Conservation (phyloP, 2,797 vertebrate genomes). For the Eulemur albifrons region DNA sequence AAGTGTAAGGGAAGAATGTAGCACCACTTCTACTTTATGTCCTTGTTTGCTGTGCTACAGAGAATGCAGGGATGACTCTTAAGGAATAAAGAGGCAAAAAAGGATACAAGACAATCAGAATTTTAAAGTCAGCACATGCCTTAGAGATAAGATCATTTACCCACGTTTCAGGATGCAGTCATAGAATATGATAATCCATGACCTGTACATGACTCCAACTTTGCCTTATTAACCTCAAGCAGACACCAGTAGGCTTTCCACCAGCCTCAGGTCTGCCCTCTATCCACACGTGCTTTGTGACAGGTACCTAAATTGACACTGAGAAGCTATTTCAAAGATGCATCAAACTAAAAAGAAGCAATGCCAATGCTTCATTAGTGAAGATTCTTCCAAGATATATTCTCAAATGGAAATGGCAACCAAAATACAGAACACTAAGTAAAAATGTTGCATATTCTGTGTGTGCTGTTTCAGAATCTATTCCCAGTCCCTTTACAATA, state of each 20-base stretch:
- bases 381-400: neutral
- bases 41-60: neutral
- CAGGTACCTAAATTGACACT: neutral
- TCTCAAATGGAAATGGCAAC: neutral
- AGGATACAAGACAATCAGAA: neutral
- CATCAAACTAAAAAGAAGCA: neutral
- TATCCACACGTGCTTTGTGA: neutral
- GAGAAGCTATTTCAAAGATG: neutral
- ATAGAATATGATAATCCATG: neutral
- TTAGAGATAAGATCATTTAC: neutral
- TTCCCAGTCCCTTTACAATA: neutral
- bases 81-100: neutral
- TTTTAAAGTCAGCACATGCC: neutral
- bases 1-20: neutral
- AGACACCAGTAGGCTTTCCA: neutral
- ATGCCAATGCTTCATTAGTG: neutral
- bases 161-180: neutral
- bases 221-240: neutral
- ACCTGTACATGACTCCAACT: neutral
- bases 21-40: too few relatives aligned
- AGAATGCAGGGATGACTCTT: neutral
- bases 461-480: neutral
- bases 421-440: neutral
- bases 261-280: neutral
- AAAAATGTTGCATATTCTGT: neutral